Base-by-base conservation (phyloP, 2,113 vertebrate species). In the Dicrurus megarhynchus region DNA sequence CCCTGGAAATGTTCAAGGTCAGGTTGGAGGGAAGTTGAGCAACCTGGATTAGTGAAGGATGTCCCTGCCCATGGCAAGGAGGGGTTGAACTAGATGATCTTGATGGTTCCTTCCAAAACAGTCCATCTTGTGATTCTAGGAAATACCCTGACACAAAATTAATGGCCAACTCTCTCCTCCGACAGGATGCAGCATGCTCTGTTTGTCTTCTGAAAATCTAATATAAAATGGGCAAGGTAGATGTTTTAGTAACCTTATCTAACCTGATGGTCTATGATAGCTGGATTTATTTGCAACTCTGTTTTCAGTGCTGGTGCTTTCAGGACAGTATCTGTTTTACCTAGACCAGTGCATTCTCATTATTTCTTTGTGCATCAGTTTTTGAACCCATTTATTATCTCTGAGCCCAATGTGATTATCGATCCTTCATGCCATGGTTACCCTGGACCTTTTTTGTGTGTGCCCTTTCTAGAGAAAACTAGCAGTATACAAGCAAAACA, bases 1-100 rank as follows among this genome's bases (percentile, higher is more conserved):
- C 3, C 13, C 1, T 91, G 27, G 39, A 46, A 64, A 6, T 30
- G 14, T 56, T 89, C 10, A 47, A 21, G 26, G 35, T 18, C 20
- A 39, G 20, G 11, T 4, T 64, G 71, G 18, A 50, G n/a, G 26
- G 39, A 35, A 6, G 33, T 60, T 21, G 50, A 73, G 27, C 20
- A 73, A 11, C 16, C 17, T 70, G 46, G 9, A 61, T 8, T 59
- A 50, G 26, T 63, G 17, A 16, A 79, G 68, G 22, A 7, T 46
- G 9, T 32, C 22, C 19, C 19, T 61, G 46, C 12, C 9, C 1
- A 3, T 41, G 13, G 22, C 0, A 1, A 30, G 10, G 3, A 49
- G 22, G 10, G 2, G 6, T 39, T 57, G 33, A 75, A 59, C 23
- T 63, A 55, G 6, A 4, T 71, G 8, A 3, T 59, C 10, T 59